phyloP scores from a whole-genome alignment of 1,140 invertebrate genomes.

The Hycleus phaleratus region DNA sequence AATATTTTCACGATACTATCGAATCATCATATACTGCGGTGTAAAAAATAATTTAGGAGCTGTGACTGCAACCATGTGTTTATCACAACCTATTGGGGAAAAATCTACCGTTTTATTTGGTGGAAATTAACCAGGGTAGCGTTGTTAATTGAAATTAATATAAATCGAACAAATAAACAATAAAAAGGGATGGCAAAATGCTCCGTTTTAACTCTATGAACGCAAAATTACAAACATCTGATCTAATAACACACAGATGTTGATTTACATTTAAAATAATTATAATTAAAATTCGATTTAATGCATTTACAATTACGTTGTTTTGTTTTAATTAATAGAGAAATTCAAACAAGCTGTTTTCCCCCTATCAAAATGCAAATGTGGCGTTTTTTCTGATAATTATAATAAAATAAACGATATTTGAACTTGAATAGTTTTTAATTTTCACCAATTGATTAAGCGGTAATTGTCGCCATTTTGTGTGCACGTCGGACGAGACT shows the following conservation, averaged over 20 bases:
- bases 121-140: not conserved
- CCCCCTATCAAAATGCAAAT: not conserved
- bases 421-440: no score
- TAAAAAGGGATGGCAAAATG: slow-evolving; percentile 15
- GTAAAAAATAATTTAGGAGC: slow-evolving; percentile 14
- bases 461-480: no score
- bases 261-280: slow-evolving; percentile 3
- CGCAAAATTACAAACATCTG: not conserved
- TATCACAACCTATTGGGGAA: no score
- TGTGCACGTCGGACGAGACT: no score
- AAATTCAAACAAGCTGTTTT: not conserved
- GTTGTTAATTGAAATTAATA: not conserved
- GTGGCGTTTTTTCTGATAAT: not conserved
- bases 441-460: no score
- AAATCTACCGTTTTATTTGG: not conserved
- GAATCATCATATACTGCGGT: not conserved
- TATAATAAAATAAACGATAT: no score
- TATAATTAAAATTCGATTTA: slow-evolving; percentile 7
- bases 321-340: slow-evolving; percentile 5
- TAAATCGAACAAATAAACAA: not conserved
- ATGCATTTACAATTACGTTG: slow-evolving; percentile 13
- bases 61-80: slow-evolving; percentile 23
- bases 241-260: not conserved
- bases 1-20: not conserved
- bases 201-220: slow-evolving; percentile 9